Evolutionary conservation across 1,140 invertebrate genomes (phyloP), one percentile per base, ranked within the genome.

Genomic region (Aleiodes sp.): DNA sequence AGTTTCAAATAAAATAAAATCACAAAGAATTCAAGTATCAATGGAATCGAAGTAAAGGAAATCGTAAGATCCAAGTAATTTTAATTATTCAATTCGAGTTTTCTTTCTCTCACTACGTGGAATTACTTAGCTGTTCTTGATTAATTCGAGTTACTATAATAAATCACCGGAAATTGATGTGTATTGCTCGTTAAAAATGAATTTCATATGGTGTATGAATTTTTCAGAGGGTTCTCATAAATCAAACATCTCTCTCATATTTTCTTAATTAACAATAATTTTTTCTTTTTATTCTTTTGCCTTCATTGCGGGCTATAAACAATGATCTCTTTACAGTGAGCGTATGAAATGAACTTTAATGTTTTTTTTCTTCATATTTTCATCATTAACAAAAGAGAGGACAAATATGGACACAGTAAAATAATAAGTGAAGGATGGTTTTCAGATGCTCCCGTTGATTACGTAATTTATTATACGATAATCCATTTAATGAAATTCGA

Each of bases 251-350:
- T 10, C 1, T 65, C 12, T 52, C 12, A 10, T 35, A 8, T 8
- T 12, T 2, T 28, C 19, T 65, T 78, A 46, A 68, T 73, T 78
- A 78, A 78, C 77, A 78, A 78, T 76, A 75, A 70, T 73, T 76
- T 66, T 79, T 80, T 59, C 0, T 33, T 33, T 33, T 33, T 4
- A 33, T 77, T 73, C 74, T 66, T 78, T 79, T 33, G 0, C 9
- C 9, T 33, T 33, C 4, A 59, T 76, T 78, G 72, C 62, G 66
- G 68, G 64, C 71, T 78, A 78, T 72, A 76, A 76, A 72, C 70
- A 76, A 73, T 70, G 68, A 77, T 70, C 66, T 74, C 63, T 75
- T 68, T 78, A 79, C 68, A 78, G 72, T 79, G 64, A 78, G 72
- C 73, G 59, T 78, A 73, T 64, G 71, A 76, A 74, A 65, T 19